These are phyloP conservation scores for Hesperophylax magnus DNA, from an alignment of 1,140 invertebrate species.

Conservation along the genomic window DNA sequence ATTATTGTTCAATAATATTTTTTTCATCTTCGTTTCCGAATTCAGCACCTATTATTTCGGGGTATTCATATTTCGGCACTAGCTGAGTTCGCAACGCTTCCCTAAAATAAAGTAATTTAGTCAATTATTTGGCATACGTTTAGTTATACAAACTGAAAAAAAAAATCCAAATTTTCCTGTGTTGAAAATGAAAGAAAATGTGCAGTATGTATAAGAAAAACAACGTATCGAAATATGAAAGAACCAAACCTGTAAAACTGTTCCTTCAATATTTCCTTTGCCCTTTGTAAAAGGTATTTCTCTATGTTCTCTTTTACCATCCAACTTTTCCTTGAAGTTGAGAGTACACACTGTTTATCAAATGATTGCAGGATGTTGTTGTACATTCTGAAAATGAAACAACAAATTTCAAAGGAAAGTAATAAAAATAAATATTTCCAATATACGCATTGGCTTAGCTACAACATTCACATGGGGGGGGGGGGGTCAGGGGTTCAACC, in stretches of 20 bases:
- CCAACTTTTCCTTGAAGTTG: constrained; percentile 5
- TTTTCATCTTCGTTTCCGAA: neutral
- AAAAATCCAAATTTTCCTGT: too few relatives aligned
- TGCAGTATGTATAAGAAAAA: too few relatives aligned
- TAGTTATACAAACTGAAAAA: too few relatives aligned
- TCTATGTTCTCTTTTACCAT: constrained; percentile 1
- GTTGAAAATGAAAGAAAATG: too few relatives aligned
- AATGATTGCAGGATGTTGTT: constrained; percentile 16
- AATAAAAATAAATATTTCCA: too few relatives aligned
- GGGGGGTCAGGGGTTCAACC: too few relatives aligned
- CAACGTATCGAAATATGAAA: too few relatives aligned
- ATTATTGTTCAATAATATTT: neutral
- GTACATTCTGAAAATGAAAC: constrained; percentile 12
- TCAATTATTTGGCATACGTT: too few relatives aligned
- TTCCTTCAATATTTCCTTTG: constrained; percentile 18
- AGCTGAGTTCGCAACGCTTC: constrained; percentile 8
- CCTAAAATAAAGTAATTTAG: neutral
- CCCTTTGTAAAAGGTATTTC: constrained; percentile 10
- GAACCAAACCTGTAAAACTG: constrained; percentile 26
- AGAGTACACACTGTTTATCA: constrained; percentile 15
- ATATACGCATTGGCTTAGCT: too few relatives aligned
- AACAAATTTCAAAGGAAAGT: neutral
- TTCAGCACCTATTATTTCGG: neutral
- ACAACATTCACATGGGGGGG: too few relatives aligned
- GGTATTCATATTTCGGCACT: constrained; percentile 21